Evolutionary conservation across 2,797 vertebrate species (phyloP).

Genomic region (Lycodopsis pacificus): DNA sequence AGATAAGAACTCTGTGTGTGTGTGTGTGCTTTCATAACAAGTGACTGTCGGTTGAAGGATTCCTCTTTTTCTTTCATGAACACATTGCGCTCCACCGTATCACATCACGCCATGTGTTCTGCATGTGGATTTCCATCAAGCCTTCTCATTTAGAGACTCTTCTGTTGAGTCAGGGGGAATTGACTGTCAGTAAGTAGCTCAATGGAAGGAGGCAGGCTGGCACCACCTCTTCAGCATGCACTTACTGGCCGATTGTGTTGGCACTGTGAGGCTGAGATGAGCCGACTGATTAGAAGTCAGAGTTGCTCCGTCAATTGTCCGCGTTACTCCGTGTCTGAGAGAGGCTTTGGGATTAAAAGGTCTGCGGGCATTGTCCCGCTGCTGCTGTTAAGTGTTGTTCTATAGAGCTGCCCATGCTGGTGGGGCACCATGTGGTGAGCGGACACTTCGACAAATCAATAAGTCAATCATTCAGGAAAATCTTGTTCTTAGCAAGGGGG

Average conservation of each 20-base stretch:
- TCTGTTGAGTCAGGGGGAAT: constrained; percentile 32
- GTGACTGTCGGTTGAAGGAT: neutral
- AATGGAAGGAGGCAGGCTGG: constrained; percentile 8
- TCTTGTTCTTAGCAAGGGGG: neutral
- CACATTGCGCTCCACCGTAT: neutral
- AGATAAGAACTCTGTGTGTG: neutral
- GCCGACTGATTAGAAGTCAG: constrained; percentile 43
- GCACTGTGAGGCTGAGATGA: constrained; percentile 32
- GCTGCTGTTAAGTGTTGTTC: constrained; percentile 3
- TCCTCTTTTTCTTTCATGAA: neutral
- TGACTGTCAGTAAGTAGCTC: constrained; percentile 52
- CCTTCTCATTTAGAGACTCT: constrained; percentile 20
- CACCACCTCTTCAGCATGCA: constrained; percentile 39
- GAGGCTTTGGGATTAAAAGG: constrained; percentile 27
- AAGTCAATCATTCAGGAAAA: constrained; percentile 17
- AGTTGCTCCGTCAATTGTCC: constrained; percentile 37
- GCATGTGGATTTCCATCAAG: constrained; percentile 29
- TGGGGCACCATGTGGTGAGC: constrained; percentile 15
- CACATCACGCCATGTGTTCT: constrained; percentile 4
- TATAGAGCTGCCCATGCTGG: neutral
- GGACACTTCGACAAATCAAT: constrained; percentile 25
- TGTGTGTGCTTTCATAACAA: neutral
- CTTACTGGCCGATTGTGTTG: constrained; percentile 46
- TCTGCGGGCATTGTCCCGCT: neutral
- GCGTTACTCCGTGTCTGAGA: neutral